phyloP scores from a whole-genome alignment of 2,888 invertebrate species.

The Tetragnatha montana region DNA sequence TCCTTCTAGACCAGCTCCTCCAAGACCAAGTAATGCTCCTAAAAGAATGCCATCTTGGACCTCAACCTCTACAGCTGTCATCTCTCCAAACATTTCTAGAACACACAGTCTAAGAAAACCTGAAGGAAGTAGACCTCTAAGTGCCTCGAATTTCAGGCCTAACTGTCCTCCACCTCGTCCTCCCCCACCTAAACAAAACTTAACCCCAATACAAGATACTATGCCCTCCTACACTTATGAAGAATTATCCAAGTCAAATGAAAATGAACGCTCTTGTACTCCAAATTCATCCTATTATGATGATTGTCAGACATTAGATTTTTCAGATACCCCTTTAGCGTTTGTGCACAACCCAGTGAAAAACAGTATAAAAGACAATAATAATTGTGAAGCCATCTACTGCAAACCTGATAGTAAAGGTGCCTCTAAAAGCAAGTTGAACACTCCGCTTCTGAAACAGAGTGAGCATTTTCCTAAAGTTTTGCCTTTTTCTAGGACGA shows the following conservation, averaged over 20 bases:
- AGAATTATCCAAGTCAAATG: constrained; percentile 22
- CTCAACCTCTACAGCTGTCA: constrained; percentile 5
- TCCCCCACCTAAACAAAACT: constrained; percentile 74
- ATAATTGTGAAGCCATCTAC: constrained; percentile 10
- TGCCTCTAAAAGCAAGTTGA: neutral
- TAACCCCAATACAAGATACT: constrained; percentile 17
- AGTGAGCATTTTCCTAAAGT: constrained; percentile 24
- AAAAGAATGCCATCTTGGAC: constrained; percentile 60
- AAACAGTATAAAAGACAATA: constrained; percentile 25
- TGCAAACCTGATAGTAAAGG: constrained; percentile 4
- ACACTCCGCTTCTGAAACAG: neutral
- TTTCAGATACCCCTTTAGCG: constrained; percentile 53
- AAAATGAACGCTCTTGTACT: constrained; percentile 50
- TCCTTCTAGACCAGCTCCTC: constrained; percentile 69
- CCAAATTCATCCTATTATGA: constrained; percentile 60
- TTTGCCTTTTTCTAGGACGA: constrained; percentile 72
- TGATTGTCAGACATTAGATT: constrained; percentile 66
- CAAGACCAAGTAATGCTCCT: constrained; percentile 57
- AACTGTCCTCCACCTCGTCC: constrained; percentile 77
- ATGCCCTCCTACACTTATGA: constrained; percentile 10
- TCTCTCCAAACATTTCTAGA: constrained; percentile 25
- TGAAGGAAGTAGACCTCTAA: constrained; percentile 81
- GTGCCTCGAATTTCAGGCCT: constrained; percentile 87
- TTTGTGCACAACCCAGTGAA: constrained; percentile 57
- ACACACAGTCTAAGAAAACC: constrained; percentile 55